A percentile compares a stretch with the other conserved stretches of the same genome.
Conservation (phyloP, 2,113 vertebrate genomes). For the Rynchops niger region DNA sequence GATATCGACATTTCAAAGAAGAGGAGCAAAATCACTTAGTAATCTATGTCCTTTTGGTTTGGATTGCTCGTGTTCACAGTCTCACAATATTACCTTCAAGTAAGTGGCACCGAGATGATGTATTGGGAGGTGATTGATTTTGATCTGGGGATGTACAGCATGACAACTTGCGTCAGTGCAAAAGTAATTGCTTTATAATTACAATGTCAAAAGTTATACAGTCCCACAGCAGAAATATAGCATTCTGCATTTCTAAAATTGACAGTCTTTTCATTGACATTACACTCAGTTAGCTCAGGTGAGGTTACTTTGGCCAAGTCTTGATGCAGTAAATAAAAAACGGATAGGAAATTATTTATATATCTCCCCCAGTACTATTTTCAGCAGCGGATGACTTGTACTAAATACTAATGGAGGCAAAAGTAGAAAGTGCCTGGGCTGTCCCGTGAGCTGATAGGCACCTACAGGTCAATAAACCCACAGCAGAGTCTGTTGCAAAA, state of each 20-base stretch:
- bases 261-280: not conserved
- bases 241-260: not conserved
- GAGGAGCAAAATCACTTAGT: not conserved
- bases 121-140: not conserved
- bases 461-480: not conserved
- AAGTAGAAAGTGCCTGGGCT: not conserved
- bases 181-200: constrained; percentile 13
- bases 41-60: not conserved
- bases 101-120: not conserved
- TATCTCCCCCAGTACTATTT: not conserved
- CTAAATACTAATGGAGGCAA: not conserved
- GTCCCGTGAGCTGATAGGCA: not conserved
- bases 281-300: not conserved
- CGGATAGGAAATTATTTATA: not conserved
- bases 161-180: not conserved
- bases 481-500: not conserved
- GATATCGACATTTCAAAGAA: not conserved
- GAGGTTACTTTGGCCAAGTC: not conserved
- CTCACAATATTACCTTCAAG: not conserved
- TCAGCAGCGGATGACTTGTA: not conserved
- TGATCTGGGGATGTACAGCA: not conserved
- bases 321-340: not conserved
- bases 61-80: not conserved
- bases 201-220: not conserved
- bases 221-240: not conserved